Base-by-base conservation (phyloP, 2,113 vertebrate genomes). In the Peromyscus maniculatus region DNA sequence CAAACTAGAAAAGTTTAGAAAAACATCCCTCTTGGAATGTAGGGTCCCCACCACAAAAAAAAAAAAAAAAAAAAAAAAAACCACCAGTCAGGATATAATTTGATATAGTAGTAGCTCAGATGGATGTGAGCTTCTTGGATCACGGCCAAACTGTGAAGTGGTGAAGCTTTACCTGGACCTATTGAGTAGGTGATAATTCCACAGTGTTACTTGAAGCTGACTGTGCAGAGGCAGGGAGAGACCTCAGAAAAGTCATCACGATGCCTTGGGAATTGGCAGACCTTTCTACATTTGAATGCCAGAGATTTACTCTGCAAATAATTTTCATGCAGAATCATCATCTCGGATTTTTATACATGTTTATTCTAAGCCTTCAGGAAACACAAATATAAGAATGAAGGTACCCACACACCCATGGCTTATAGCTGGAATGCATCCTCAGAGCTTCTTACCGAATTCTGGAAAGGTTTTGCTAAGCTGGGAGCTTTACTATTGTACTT, bases 391-490 rank as follows among this genome's bases (percentile, higher is more conserved):
- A 80, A 88, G 13, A 87, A 98, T 80, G 97, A 95, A 95, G 62
- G 62, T 83, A 79, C 49, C 75, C 75, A 95, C 52, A 11, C 36
- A 88, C 36, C 12, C 17, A 83, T 52, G 55, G 95, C 55, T 93
- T 89, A 10, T 80, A 95, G 87, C 43, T 96, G 66, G 91, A 89
- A 74, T 89, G 52, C 33, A 93, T 84, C 94, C 55, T 69, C 17
- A 87, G 84, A 91, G 66, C 13, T 92, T 89, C 77, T 96, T 86
- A 80, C 79, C 93, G 69, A 94, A 93, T 91, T 96, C 92, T 96
- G 57, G 87, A 78, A 94, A 96, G 89, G n/a, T 89, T 95, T 86
- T 69, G 89, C 86, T 94, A 96, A 97, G 95, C 94, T 87, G 95
- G 83, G 89, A 72, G 79, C 86, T 96, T 95, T 91, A 71, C 78